Evolutionary conservation across 2,888 invertebrate species (phyloP), one percentile per base, ranked within the genome.

Genomic region (Sesia apiformis): DNA sequence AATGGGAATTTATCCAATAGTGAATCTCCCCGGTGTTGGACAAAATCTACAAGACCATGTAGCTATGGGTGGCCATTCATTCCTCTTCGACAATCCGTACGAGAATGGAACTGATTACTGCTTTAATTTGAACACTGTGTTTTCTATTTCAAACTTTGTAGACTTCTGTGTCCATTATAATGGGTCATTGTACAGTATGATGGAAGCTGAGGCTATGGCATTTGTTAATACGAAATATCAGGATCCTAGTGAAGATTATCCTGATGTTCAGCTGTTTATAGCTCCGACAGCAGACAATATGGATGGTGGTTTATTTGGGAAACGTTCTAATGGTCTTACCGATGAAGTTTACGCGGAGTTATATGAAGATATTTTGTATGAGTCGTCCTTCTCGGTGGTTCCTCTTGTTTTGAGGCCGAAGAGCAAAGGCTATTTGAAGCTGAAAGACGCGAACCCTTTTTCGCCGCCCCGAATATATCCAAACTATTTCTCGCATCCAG

Each of bases 401-500:
- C 94, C 95, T 0, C 74, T 95, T 51, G 63, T 96, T n/a, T 78
- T 96, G 67, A 84, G 96, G 53, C 96, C 96, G 0, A 91, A 87
- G 60, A 95, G 95, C 64, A 83, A 93, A 51, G 96, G 96, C 0
- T 90, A 84, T 61, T 72, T 96, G 7, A 84, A 91, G 62, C 79
- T 98, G 1, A 91, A 87, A 62, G 93, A 94, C 52, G 84, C 86
- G 0, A 91, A 95, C 72, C 94, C 97, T 0, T 85, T 90, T 55
- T 90, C 93, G 0, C 93, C 94, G 61, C 97, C 98, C 0, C 76
- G 92, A n/a, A 96, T 98, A 57, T 94, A 95, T 76, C 95, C 98
- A 0, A 97, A 97, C 76, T 98, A 98, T 76, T 94, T 93, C 66
- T 80, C 91, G 0, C 91, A 95, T 67, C 93, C 93, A 0, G 78